Evolutionary conservation across 2,113 vertebrate species (phyloP).

Genomic region (Channa maculata): DNA sequence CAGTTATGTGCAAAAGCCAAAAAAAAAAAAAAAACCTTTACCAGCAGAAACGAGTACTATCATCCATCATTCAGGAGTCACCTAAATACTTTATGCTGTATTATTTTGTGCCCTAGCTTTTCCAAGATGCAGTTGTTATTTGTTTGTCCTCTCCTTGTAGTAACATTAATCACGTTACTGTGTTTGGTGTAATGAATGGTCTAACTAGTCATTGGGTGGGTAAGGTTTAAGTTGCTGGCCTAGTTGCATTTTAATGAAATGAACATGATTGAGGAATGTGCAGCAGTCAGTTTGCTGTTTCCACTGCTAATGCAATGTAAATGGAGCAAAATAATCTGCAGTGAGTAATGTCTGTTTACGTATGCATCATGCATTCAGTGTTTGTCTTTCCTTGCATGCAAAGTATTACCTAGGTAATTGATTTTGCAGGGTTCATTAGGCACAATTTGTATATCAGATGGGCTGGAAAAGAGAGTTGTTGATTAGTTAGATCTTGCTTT

Average conservation of each 20-base stretch:
- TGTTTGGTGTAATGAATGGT: constrained; percentile 32
- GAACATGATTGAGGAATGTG: constrained; percentile 76
- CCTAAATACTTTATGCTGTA: constrained; percentile 33
- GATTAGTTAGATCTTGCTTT: constrained; percentile 81
- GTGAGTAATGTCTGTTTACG: constrained; percentile 81
- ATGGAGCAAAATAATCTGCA: constrained; percentile 81
- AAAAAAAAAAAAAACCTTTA: constrained; percentile 32
- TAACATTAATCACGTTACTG: constrained; percentile 44
- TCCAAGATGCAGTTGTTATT: constrained; percentile 13
- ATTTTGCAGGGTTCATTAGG: constrained; percentile 83
- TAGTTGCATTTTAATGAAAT: constrained; percentile 77
- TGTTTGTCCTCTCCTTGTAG: constrained; percentile 36
- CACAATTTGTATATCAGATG: constrained; percentile 84
- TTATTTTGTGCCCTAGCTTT: constrained; percentile 41
- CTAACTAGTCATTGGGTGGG: constrained; percentile 27
- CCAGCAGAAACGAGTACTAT: constrained; percentile 40
- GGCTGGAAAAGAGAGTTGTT: constrained; percentile 83
- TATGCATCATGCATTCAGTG: constrained; percentile 79
- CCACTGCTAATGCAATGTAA: constrained; percentile 79
- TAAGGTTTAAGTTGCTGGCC: constrained; percentile 65
- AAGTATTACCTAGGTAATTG: constrained; percentile 82
- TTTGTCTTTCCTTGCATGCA: constrained; percentile 80
- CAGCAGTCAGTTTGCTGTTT: constrained; percentile 66
- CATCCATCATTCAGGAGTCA: constrained; percentile 59
- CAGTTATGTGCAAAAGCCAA: not conserved